Evolutionary conservation across 2,888 invertebrate genomes (phyloP), one percentile per base, ranked within the genome.

Genomic region (Leptinotarsa peninsularis): DNA sequence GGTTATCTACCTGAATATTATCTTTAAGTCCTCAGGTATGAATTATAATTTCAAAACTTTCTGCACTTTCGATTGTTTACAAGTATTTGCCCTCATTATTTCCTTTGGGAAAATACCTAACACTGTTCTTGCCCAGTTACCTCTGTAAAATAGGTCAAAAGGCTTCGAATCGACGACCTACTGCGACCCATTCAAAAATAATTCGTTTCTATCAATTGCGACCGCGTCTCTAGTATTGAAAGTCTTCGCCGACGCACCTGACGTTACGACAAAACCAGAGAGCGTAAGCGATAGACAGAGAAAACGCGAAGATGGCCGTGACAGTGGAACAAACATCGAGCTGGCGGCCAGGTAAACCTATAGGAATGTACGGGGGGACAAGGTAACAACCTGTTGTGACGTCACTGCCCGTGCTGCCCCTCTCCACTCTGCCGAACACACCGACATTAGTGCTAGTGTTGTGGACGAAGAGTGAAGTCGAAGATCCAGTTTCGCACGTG

Each of bases 371-470:
- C 79, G 75, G 77, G 80, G 76, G 79, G 82, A 82, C 86, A 87
- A 87, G 87, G 88, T 88, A 87, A 87, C 87, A 88, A 88, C 88
- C 88, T 88, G 88, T 86, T 85, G 86, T 88, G 87, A 88, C 88
- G 88, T 88, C 88, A 88, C 83, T 68, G 79, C 79, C 80, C 81
- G 82, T 80, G 82, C 83, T 80, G 82, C 83, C 83, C 86, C 84
- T 83, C 84, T 71, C 73, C 73, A 67, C 54, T 70, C 63, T 63
- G 69, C 60, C 66, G 66, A 66, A 58, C 66, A 68, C 75, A 52
- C 73, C 80, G 74, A 77, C 79, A 78, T 78, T 76, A 79, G 78
- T 79, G 76, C 76, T 77, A 78, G 77, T 74, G 75, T 80, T 78
- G 79, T 75, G 80, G 72, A 80, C 79, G 77, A 76, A 74, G 74